A percentile compares a stretch with the other conserved stretches of the same genome.
Conservation (phyloP, 2,113 vertebrate genomes). For the Psittacula cyanocephala region DNA sequence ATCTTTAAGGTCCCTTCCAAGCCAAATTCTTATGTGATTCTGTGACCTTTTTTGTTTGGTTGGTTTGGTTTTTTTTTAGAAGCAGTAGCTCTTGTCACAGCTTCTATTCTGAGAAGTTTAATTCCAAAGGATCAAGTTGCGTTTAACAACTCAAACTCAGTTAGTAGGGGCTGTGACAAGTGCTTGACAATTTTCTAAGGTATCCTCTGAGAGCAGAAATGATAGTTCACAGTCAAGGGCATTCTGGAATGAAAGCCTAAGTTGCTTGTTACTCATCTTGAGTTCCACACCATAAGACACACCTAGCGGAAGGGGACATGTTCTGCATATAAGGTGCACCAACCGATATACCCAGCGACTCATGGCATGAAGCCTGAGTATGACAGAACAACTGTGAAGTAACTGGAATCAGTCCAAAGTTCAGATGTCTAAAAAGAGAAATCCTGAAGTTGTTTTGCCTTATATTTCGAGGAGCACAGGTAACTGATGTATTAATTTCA, state of each 20-base stretch:
- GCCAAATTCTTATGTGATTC: background rate
- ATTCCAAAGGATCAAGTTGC: background rate
- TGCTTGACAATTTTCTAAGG: background rate
- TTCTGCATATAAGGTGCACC: background rate
- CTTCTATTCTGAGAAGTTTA: background rate
- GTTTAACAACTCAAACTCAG: background rate
- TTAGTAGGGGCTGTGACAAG: background rate
- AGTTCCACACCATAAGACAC: background rate
- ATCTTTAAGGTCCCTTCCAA: background rate
- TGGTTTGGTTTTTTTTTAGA: background rate
- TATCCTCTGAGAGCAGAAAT: background rate
- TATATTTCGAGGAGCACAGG: background rate
- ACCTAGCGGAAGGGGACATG: background rate
- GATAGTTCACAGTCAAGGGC: background rate
- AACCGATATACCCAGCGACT: background rate
- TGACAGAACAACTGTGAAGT: background rate
- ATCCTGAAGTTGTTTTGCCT: background rate
- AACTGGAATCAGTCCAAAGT: background rate
- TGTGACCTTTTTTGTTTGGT: background rate
- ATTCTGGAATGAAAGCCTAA: background rate
- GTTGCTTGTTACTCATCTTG: background rate
- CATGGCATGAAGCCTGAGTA: background rate
- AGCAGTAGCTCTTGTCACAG: background rate
- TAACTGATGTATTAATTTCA: background rate
- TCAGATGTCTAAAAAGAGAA: background rate